phyloP scores from a whole-genome alignment of 2,888 invertebrate species.

The Acleris cristana region DNA sequence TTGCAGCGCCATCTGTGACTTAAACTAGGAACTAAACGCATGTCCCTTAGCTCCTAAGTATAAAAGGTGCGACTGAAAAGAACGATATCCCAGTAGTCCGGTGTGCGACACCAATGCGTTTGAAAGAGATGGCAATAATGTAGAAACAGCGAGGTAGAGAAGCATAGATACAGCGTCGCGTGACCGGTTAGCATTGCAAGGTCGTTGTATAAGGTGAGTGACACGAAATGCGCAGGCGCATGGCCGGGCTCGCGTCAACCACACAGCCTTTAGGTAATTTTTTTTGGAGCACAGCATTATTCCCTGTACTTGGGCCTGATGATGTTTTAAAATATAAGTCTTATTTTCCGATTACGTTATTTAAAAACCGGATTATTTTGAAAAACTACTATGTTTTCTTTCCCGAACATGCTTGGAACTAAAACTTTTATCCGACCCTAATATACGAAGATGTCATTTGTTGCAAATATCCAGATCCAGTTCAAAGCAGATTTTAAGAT shows the following conservation, averaged over 20 bases:
- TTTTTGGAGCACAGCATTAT: too few relatives aligned
- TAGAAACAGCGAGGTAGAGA: conserved; percentile 45
- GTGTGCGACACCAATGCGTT: conserved; percentile 44
- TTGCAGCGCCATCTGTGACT: conserved; percentile 25
- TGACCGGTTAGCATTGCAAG: conserved; percentile 83
- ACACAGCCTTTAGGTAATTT: not conserved
- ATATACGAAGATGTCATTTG: too few relatives aligned
- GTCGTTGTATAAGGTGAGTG: conserved; percentile 77
- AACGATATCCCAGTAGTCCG: conserved; percentile 45
- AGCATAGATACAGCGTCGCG: conserved; percentile 60
- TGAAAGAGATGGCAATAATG: conserved; percentile 50
- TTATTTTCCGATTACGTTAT: too few relatives aligned
- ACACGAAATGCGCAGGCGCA: conserved; percentile 61
- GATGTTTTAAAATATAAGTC: too few relatives aligned
- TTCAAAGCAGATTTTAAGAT: too few relatives aligned
- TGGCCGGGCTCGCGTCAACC: conserved; percentile 24
- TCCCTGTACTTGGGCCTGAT: too few relatives aligned
- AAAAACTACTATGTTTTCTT: too few relatives aligned
- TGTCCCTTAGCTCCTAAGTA: conserved; percentile 53
- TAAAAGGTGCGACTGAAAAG: conserved; percentile 47
- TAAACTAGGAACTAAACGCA: conserved; percentile 38
- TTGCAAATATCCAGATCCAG: too few relatives aligned
- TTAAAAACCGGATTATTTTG: too few relatives aligned
- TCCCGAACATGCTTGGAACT: too few relatives aligned
- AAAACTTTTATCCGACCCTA: too few relatives aligned